These are phyloP conservation scores for Drosophila ambigua DNA, from an alignment of 1,140 invertebrate species.

Conservation along the genomic window DNA sequence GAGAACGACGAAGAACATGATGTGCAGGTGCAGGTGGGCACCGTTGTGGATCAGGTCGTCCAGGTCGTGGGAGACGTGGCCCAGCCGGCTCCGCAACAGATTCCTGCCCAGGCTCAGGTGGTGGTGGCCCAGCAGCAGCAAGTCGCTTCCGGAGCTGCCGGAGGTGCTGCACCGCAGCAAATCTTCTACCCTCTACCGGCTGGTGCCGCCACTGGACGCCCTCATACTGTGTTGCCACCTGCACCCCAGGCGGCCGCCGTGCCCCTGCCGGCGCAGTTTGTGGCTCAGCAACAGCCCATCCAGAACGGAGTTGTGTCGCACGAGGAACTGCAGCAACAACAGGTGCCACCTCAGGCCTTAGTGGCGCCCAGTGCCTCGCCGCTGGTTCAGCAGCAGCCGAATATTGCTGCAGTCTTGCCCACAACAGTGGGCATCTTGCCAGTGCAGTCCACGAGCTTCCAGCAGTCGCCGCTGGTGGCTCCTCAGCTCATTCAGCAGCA, in stretches of 20 bases:
- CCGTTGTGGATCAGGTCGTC: conserved; percentile 54
- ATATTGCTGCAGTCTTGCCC: conserved; percentile 39
- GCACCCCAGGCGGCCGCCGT: conserved; percentile 70
- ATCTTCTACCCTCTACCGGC: conserved; percentile 81
- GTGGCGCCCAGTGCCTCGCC: conserved; percentile 66
- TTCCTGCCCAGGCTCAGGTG: conserved; percentile 52
- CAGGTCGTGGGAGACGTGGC: conserved; percentile 57
- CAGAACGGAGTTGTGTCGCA: conserved; percentile 80
- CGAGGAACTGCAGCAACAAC: conserved; percentile 69
- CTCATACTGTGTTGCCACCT: conserved; percentile 68
- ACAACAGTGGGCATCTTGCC: conserved; percentile 56
- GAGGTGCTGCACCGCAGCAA: conserved; percentile 50
- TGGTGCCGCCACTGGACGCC: conserved; percentile 66
- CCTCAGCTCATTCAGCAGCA: conserved; percentile 53
- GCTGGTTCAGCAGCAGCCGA: conserved; percentile 58
- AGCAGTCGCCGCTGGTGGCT: conserved; percentile 66
- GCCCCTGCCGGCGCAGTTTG: conserved; percentile 78
- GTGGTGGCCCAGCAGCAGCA: conserved; percentile 63
- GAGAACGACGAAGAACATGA: conserved; percentile 87
- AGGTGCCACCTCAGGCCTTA: conserved; percentile 59
- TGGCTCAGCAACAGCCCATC: conserved; percentile 75
- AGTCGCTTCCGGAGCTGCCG: conserved; percentile 49
- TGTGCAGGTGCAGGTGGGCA: conserved; percentile 53
- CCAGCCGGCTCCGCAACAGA: conserved; percentile 54
- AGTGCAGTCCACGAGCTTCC: conserved; percentile 63